Evolutionary conservation across 2,888 invertebrate species (phyloP).

Genomic region (Chouioia cunea): DNA sequence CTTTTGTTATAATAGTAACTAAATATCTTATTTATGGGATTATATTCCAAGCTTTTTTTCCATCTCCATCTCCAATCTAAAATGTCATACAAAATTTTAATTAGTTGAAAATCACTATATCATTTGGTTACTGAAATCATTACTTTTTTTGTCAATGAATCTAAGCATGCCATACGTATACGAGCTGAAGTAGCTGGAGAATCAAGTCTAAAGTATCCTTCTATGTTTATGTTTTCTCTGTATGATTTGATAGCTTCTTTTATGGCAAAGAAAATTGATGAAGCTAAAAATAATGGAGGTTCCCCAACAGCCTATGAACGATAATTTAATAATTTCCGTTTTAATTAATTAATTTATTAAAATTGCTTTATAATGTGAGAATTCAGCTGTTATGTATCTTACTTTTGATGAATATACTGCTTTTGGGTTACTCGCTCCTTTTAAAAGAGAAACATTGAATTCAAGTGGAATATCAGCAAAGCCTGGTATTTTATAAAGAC

Average conservation of each 20-base stretch:
- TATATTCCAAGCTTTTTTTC: conserved; percentile 52
- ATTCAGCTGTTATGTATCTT: conserved; percentile 39
- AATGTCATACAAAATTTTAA: conserved; percentile 20
- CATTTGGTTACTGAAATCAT: neutral
- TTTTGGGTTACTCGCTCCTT: conserved; percentile 89
- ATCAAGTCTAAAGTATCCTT: conserved; percentile 76
- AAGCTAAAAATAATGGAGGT: conserved; percentile 91
- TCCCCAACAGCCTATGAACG: conserved; percentile 89
- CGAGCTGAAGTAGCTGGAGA: conserved; percentile 91
- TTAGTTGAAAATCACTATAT: too few relatives aligned
- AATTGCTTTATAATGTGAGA: neutral
- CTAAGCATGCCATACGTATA: conserved; percentile 91
- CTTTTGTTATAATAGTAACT: neutral
- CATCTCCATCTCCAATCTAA: conserved; percentile 53
- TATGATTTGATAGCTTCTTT: conserved; percentile 88
- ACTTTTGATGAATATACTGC: conserved; percentile 97
- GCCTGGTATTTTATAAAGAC: conserved; percentile 94
- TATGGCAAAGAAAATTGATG: conserved; percentile 91
- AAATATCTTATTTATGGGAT: conserved; percentile 43
- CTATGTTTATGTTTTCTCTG: conserved; percentile 77
- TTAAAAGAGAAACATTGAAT: conserved; percentile 92
- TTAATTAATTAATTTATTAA: conserved; percentile 16
- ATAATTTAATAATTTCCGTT: conserved; percentile 5
- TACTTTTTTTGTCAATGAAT: conserved; percentile 85
- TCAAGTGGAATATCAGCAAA: conserved; percentile 92